Evolutionary conservation across 2,797 vertebrate genomes (phyloP).

Genomic region (Sciaenops ocellatus): DNA sequence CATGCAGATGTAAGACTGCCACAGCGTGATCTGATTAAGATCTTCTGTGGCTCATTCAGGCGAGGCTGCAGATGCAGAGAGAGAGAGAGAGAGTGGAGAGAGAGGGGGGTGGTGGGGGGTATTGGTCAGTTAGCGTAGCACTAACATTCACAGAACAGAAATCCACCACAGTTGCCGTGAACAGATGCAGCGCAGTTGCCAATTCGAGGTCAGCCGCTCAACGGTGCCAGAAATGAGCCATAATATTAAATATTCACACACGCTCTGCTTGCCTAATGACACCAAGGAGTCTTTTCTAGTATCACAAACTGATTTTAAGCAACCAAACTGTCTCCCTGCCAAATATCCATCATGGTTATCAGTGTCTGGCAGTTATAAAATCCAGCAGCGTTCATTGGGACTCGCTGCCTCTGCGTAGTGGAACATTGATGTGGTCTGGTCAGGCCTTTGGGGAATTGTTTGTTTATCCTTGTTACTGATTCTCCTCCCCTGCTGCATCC

Average conservation of each 20-base stretch:
- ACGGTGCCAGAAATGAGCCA: slow-evolving; percentile 15
- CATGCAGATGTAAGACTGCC: slow-evolving; percentile 67
- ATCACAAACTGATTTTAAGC: not conserved
- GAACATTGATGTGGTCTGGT: slow-evolving; percentile 34
- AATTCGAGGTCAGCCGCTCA: slow-evolving; percentile 7
- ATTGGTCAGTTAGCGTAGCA: slow-evolving; percentile 13
- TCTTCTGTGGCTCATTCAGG: slow-evolving; percentile 53
- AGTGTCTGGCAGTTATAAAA: slow-evolving; percentile 12
- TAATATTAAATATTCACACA: slow-evolving; percentile 18
- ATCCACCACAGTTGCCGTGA: slow-evolving; percentile 44
- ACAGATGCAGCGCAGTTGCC: slow-evolving; percentile 44
- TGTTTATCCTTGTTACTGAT: slow-evolving; percentile 68
- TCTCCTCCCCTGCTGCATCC: slow-evolving; percentile 32
- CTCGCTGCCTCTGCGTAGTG: slow-evolving; percentile 14
- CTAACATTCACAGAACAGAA: slow-evolving; percentile 43
- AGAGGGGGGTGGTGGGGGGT: not conserved
- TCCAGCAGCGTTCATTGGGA: slow-evolving; percentile 24
- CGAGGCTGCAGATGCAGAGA: slow-evolving; percentile 34
- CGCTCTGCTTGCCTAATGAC: slow-evolving; percentile 7
- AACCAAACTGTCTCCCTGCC: not conserved
- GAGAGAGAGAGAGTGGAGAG: not conserved
- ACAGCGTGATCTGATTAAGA: slow-evolving; percentile 73
- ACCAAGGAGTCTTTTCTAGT: not conserved
- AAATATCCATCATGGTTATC: slow-evolving; percentile 20
- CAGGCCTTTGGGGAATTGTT: slow-evolving; percentile 54